Conservation (phyloP, 2,888 invertebrate species). For the Chrysodeixis includens region DNA sequence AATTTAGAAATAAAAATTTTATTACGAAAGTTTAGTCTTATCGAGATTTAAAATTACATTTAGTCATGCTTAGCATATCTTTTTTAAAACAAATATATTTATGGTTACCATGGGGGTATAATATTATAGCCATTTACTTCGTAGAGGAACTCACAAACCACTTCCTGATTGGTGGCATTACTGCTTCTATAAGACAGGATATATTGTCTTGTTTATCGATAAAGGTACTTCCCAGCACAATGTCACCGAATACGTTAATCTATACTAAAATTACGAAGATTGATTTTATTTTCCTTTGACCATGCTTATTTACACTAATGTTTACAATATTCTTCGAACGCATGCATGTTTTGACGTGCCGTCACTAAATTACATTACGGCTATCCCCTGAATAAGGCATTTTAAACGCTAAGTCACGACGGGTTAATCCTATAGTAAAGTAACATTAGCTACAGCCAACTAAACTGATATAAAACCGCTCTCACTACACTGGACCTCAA, state of each 20-base stretch:
- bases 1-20: constrained; percentile 15
- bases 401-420: neutral
- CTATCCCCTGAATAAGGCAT: constrained; percentile 3
- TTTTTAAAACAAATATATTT: neutral
- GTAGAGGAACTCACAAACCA: constrained; percentile 36
- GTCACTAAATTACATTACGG: neutral
- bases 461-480: constrained; percentile 59
- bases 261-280: constrained; percentile 43
- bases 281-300: constrained; percentile 13
- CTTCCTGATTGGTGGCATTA: constrained; percentile 36
- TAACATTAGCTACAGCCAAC: constrained; percentile 58
- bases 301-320: constrained; percentile 21
- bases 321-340: neutral
- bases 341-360: neutral
- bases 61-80: constrained; percentile 1
- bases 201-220: constrained; percentile 53
- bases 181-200: constrained; percentile 44
- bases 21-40: constrained; percentile 4
- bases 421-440: constrained; percentile 28
- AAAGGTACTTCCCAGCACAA: constrained; percentile 22
- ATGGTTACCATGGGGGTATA: constrained; percentile 3
- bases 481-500: constrained; percentile 69
- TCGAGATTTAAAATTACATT: constrained; percentile 4
- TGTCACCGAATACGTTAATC: constrained; percentile 24
- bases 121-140: constrained; percentile 15